These are phyloP conservation scores for Helicoverpa armigera DNA, from an alignment of 1,140 invertebrate genomes.

Conservation along the genomic window DNA sequence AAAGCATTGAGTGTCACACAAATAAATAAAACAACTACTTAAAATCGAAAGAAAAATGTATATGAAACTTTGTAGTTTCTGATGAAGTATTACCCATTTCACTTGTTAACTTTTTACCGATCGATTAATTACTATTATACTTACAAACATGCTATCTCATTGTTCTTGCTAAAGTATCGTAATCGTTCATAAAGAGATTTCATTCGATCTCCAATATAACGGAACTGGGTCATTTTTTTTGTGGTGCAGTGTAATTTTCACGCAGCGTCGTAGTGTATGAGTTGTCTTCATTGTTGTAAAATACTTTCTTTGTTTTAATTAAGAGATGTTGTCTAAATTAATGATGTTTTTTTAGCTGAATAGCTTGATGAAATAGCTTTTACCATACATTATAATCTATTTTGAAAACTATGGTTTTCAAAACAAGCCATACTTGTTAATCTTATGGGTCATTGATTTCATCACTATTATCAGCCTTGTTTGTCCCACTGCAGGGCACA, in stretches of 20 bases:
- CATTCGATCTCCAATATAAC: conserved; percentile 50
- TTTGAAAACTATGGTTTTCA: background rate
- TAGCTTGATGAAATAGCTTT: no score
- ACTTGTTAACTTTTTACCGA: conserved; percentile 37
- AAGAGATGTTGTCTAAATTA: background rate
- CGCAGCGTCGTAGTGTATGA: conserved; percentile 34
- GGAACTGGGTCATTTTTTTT: conserved; percentile 54
- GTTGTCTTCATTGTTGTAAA: background rate
- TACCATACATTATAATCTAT: no score
- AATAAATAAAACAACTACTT: background rate
- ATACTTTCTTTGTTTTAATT: conserved; percentile 36
- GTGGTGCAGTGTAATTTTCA: conserved; percentile 50
- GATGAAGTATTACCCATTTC: conserved; percentile 4
- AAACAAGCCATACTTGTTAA: no score
- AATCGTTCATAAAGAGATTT: conserved; percentile 46
- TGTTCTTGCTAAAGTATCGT: conserved; percentile 30
- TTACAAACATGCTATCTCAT: conserved; percentile 35
- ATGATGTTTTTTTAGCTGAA: no score
- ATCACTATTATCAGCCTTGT: no score
- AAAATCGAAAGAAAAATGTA: background rate
- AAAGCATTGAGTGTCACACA: background rate
- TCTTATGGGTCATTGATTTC: no score
- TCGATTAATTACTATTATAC: conserved; percentile 20
- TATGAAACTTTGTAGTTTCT: background rate
- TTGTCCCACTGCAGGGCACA: no score